Conservation (phyloP, 2,888 invertebrate species). For the Amiota minor region DNA sequence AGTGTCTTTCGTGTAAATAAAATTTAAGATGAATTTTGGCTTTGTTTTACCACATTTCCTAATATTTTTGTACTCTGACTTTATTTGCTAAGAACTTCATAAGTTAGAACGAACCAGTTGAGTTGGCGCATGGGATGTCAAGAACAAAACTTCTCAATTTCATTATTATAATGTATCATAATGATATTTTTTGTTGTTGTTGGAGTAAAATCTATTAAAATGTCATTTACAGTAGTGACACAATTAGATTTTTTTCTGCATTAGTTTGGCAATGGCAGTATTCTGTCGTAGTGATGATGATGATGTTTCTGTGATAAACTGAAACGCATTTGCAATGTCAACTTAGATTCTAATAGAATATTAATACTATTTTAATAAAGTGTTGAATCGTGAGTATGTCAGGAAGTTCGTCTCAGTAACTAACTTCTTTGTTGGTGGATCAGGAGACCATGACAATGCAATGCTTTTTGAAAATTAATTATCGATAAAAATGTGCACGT, state of each 20-base stretch:
- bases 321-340: no score
- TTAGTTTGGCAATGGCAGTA: neutral
- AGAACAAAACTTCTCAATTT: no score
- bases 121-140: no score
- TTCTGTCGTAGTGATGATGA: neutral
- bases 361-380: constrained; percentile 13
- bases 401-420: neutral
- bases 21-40: no score
- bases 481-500: neutral
- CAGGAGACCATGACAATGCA: neutral
- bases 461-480: constrained; percentile 11
- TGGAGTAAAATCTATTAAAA: constrained; percentile 9
- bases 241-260: constrained; percentile 5
- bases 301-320: no score
- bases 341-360: neutral
- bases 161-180: no score
- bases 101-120: no score
- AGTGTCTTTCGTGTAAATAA: no score
- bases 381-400: neutral
- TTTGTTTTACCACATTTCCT: no score
- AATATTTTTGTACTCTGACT: no score
- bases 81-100: no score
- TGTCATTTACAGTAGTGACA: constrained; percentile 29
- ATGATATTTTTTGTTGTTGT: neutral
- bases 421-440: neutral